These are phyloP conservation scores for Micromys minutus DNA, from an alignment of 2,113 vertebrate species.

Conservation along the genomic window DNA sequence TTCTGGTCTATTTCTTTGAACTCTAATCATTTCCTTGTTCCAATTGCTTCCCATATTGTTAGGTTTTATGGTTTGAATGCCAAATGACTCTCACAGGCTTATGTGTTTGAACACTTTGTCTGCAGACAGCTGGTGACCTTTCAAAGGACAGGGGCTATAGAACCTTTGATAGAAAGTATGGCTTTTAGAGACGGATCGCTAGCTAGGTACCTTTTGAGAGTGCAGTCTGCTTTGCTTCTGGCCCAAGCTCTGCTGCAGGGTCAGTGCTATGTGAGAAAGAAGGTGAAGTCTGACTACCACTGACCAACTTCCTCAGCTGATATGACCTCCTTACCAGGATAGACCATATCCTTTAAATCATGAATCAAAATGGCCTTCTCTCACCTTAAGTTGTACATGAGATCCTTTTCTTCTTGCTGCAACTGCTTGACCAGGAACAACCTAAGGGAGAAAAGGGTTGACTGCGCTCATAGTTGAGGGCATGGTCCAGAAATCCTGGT, in stretches of 20 bases:
- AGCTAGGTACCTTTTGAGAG: no score
- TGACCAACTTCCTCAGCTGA: background rate
- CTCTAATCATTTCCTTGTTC: background rate
- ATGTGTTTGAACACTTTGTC: background rate
- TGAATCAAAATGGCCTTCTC: background rate
- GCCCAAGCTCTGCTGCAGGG: background rate
- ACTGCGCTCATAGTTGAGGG: background rate
- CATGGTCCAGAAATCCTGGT: background rate
- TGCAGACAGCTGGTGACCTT: background rate
- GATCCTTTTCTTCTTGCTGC: background rate
- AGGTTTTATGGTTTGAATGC: background rate
- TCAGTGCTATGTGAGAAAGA: background rate
- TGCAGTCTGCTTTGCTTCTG: background rate
- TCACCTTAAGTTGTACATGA: background rate
- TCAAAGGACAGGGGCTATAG: background rate
- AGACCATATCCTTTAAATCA: background rate
- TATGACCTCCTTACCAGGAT: background rate
- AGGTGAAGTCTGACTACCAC: background rate
- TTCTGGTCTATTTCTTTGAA: conserved; percentile 20
- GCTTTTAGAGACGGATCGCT: background rate
- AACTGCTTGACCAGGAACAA: background rate
- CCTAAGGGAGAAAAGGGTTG: background rate
- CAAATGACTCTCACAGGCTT: background rate
- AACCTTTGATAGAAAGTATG: background rate
- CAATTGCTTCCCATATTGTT: background rate